phyloP scores from a whole-genome alignment of 2,113 vertebrate genomes.

The Peucedramus taeniatus region DNA sequence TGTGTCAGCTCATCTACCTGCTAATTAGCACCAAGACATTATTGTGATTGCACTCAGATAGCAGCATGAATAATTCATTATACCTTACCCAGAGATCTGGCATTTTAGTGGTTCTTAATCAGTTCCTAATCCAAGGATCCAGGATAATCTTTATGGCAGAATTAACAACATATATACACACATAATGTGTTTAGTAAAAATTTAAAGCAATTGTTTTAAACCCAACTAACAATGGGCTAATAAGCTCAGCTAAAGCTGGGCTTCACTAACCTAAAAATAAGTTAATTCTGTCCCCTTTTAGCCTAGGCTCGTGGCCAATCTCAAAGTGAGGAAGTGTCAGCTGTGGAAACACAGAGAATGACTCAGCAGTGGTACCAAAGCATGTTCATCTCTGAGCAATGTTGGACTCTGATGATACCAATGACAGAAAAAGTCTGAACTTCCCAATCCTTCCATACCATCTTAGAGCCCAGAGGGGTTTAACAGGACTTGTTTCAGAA shows the following conservation, averaged over 20 bases:
- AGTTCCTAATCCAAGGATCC: not conserved
- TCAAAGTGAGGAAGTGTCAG: not conserved
- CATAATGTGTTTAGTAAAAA: not conserved
- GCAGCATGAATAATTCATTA: slow-evolving; percentile 7
- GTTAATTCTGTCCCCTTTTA: not conserved
- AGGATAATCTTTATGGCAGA: not conserved
- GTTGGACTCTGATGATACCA: not conserved
- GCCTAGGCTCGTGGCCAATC: not conserved
- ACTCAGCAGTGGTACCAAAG: not conserved
- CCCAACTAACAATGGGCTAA: not conserved
- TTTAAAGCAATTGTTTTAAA: not conserved
- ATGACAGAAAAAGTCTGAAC: not conserved
- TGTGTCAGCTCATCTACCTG: not conserved
- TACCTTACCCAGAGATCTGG: not conserved
- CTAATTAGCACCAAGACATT: not conserved
- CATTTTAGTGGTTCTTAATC: not conserved
- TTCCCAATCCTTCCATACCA: not conserved
- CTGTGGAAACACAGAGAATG: not conserved
- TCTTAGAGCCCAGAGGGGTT: not conserved
- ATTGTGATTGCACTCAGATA: not conserved
- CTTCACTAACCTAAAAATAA: not conserved
- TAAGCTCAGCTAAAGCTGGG: not conserved
- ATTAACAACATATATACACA: not conserved
- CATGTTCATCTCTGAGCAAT: not conserved
- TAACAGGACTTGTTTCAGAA: not conserved